These are phyloP conservation scores for Pogona vitticeps DNA, from an alignment of 2,113 vertebrate species.

Conservation along the genomic window DNA sequence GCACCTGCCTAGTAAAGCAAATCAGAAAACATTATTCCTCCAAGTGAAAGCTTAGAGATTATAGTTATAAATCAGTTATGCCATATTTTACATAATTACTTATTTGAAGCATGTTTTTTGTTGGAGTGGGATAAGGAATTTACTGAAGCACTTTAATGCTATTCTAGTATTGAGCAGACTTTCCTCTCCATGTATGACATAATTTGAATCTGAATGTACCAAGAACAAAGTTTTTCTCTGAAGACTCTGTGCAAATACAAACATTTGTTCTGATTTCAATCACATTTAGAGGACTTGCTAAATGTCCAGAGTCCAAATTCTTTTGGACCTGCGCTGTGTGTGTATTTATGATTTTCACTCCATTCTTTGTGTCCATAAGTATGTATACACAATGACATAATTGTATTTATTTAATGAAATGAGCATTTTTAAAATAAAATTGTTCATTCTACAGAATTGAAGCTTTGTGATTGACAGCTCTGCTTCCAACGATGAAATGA, in stretches of 20 bases:
- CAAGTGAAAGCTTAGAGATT: too few species aligned
- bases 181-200: too few species aligned
- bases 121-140: conserved; percentile 15
- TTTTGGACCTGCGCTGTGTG: conserved; percentile 19
- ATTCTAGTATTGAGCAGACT: conserved; percentile 4
- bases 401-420: not conserved
- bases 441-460: not conserved
- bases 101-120: not conserved
- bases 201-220: too few species aligned
- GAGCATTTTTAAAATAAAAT: not conserved
- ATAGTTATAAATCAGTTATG: too few species aligned
- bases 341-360: conserved; percentile 21
- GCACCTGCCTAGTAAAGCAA: not conserved
- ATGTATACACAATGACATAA: conserved; percentile 7
- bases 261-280: too few species aligned
- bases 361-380: conserved; percentile 25
- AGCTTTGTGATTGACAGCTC: too few species aligned
- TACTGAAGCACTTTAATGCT: conserved; percentile 15
- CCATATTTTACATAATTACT: too few species aligned
- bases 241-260: too few species aligned
- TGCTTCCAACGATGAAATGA: not conserved
- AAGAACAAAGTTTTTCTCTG: too few species aligned
- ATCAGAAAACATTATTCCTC: too few species aligned
- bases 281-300: conserved; percentile 1
- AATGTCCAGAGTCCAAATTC: not conserved